These are phyloP conservation scores for Cremastobaeus sp. DNA, from an alignment of 2,888 invertebrate species.

Conservation along the genomic window DNA sequence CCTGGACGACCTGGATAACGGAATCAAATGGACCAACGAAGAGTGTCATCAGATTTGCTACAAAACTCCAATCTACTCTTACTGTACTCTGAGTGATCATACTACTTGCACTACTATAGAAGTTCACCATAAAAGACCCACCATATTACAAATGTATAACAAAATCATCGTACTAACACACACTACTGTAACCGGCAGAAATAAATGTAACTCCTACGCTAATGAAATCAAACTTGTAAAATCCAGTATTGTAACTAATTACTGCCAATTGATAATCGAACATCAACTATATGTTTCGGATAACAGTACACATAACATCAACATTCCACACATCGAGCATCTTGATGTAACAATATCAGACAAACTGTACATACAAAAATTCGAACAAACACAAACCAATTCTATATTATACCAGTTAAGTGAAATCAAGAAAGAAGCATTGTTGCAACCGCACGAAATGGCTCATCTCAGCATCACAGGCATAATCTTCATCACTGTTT, in stretches of 20 bases:
- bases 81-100: conserved; percentile 1
- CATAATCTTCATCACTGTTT: background rate
- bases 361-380: background rate
- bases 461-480: background rate
- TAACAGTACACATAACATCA: background rate
- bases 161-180: conserved; percentile 9
- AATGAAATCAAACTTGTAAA: background rate
- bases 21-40: conserved; percentile 12
- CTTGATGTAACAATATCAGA: background rate
- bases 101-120: background rate
- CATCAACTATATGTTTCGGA: background rate
- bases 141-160: conserved; percentile 3
- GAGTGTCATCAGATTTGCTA: background rate
- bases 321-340: background rate
- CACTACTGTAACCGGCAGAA: background rate
- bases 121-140: background rate
- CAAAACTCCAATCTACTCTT: background rate
- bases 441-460: background rate
- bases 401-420: background rate
- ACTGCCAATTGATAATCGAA: background rate
- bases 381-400: background rate
- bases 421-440: background rate
- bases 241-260: background rate
- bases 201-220: background rate
- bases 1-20: background rate